A percentile compares a stretch with the other conserved stretches of the same genome.
These are phyloP conservation scores for Stenichneumon culpator DNA, from an alignment of 2,888 invertebrate species.

Conservation along the genomic window DNA sequence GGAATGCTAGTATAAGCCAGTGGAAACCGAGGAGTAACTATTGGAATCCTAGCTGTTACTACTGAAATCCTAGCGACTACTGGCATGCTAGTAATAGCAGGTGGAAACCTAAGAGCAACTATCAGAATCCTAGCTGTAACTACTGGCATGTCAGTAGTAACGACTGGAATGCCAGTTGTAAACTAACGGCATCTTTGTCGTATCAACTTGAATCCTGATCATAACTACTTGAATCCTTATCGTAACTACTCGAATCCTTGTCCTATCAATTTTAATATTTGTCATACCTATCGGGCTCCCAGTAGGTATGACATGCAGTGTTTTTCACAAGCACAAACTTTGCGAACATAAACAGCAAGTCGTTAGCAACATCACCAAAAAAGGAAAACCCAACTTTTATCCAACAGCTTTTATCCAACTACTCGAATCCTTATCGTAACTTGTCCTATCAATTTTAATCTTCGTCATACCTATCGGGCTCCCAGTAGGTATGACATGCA, in stretches of 20 bases:
- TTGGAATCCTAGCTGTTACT: background rate
- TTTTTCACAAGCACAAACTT: background rate
- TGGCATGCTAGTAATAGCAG: background rate
- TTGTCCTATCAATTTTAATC: too few relatives aligned
- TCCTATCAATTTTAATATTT: too few relatives aligned
- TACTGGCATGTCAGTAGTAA: background rate
- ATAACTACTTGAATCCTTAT: background rate
- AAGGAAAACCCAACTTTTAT: background rate
- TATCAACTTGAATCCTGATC: too few relatives aligned
- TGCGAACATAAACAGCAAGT: background rate
- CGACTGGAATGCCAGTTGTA: background rate
- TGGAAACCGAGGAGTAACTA: too few relatives aligned
- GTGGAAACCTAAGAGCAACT: background rate
- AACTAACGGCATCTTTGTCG: too few relatives aligned
- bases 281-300: too few relatives aligned
- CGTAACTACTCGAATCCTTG: background rate
- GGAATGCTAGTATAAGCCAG: background rate
- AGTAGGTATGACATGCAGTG: too few relatives aligned
- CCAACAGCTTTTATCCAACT: too few relatives aligned
- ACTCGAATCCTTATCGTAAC: background rate
- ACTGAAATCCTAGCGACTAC: background rate
- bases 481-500: too few relatives aligned
- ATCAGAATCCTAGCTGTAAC: background rate
- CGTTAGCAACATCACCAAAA: background rate
- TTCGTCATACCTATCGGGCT: too few relatives aligned